These are phyloP conservation scores for Merops nubicus DNA, from an alignment of 2,113 vertebrate species.

Conservation along the genomic window DNA sequence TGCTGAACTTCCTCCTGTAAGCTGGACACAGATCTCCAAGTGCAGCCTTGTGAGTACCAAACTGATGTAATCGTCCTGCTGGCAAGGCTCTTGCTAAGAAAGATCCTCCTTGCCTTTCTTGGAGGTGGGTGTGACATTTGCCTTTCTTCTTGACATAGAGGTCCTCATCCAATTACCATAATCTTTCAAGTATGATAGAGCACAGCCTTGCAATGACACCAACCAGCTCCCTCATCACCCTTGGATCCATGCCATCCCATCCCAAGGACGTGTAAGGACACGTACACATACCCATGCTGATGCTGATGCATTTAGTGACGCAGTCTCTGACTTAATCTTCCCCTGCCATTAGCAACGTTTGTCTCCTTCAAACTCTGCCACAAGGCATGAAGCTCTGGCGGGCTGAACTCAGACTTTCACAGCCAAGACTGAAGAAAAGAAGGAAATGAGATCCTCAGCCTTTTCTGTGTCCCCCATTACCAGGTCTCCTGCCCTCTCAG, in stretches of 20 bases:
- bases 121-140: background rate
- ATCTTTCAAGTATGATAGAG: background rate
- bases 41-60: background rate
- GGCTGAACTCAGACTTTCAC: background rate
- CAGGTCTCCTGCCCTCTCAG: background rate
- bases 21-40: background rate
- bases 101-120: background rate
- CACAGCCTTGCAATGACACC: background rate
- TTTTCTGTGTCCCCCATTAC: background rate
- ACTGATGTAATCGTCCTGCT: background rate
- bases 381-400: background rate
- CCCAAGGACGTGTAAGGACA: conserved; percentile 38
- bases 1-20: background rate
- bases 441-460: background rate
- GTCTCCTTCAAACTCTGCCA: background rate
- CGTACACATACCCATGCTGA: background rate
- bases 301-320: background rate
- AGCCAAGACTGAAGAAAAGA: background rate
- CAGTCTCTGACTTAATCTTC: background rate
- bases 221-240: background rate
- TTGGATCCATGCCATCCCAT: background rate
- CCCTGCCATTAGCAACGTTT: background rate
- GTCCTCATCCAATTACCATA: background rate
- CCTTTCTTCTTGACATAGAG: background rate
- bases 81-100: background rate